phyloP scores from a whole-genome alignment of 1,140 invertebrate species.

The Ips nitidus region DNA sequence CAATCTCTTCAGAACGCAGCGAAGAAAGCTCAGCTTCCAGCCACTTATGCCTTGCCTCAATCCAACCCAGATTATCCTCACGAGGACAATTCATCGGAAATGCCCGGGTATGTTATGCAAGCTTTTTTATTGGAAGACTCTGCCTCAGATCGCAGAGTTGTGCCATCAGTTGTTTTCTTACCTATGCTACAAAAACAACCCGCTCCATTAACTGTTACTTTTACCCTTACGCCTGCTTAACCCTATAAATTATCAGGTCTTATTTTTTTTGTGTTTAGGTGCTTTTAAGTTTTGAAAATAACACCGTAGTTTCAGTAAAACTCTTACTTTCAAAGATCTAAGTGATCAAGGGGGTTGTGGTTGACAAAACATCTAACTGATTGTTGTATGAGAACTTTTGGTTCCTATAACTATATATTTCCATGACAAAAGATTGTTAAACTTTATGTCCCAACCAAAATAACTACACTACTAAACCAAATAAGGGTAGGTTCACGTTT shows the following conservation, averaged over 20 bases:
- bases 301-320: no score
- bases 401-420: no score
- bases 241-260: conserved; percentile 6
- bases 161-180: conserved; percentile 88
- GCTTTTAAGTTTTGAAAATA: no score
- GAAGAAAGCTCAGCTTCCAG: conserved; percentile 60
- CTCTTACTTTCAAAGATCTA: no score
- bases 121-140: conserved; percentile 78
- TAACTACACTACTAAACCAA: no score
- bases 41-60: conserved; percentile 61
- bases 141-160: conserved; percentile 58
- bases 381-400: no score
- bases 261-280: no score
- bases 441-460: no score
- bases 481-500: no score
- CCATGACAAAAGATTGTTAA: no score
- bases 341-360: no score
- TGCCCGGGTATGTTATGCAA: conserved; percentile 68
- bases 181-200: conserved; percentile 83
- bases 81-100: conserved; percentile 30
- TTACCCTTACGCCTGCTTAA: conserved; percentile 88
- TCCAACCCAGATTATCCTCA: conserved; percentile 15
- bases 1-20: conserved; percentile 58
- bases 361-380: no score
- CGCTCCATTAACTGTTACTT: conserved; percentile 81